Percentiles rank a stretch among this genome's conserved stretches.
Conservation (phyloP, 2,888 invertebrate species). For the Amphipoea lucens region DNA sequence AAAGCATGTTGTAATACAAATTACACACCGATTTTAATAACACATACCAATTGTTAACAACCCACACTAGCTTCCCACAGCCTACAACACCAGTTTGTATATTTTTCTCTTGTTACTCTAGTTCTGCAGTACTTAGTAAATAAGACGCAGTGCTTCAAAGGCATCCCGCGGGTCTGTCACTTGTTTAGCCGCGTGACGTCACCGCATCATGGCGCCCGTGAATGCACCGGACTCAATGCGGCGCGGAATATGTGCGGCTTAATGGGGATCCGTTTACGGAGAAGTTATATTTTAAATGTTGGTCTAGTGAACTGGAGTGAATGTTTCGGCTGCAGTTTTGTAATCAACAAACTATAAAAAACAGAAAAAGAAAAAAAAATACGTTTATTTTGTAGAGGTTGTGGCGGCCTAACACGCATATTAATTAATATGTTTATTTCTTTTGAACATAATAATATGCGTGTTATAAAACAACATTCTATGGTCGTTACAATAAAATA, state of each 20-base stretch:
- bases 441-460: background rate
- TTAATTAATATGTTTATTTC: background rate
- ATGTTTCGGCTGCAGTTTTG: background rate
- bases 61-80: too few relatives aligned
- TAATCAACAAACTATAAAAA: background rate
- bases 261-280: conserved; percentile 1
- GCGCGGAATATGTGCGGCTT: background rate
- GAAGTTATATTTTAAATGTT: background rate
- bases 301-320: background rate
- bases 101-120: background rate
- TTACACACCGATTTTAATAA: background rate
- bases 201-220: conserved; percentile 38
- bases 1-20: too few relatives aligned
- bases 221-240: conserved; percentile 41
- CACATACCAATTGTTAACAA: background rate
- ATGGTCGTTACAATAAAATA: background rate
- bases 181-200: conserved; percentile 49
- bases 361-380: too few relatives aligned
- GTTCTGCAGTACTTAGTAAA: conserved; percentile 36
- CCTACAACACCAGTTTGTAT: background rate
- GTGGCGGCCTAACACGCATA: background rate
- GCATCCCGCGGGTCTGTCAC: conserved; percentile 28
- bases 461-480: background rate
- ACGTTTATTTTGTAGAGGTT: too few relatives aligned
- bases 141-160: conserved; percentile 53